phyloP scores from a whole-genome alignment of 37 sponge, comb jelly and placozoan species.

The Eunapius fragilis region DNA sequence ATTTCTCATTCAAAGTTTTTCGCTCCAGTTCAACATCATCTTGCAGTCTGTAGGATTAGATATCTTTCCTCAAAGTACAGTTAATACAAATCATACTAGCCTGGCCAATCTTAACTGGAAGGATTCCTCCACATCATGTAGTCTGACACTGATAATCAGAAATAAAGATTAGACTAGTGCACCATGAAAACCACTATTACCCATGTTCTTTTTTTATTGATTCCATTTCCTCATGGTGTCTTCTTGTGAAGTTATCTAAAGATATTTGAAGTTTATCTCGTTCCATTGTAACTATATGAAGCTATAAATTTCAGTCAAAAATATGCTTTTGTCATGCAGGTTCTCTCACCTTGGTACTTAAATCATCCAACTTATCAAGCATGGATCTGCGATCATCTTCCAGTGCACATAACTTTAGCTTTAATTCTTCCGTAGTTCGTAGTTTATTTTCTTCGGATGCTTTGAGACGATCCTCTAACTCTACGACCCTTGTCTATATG shows the following conservation, averaged over 20 bases:
- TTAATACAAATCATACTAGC: conserved; percentile 5
- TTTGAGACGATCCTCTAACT: neutral
- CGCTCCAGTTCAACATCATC: conserved; percentile 54
- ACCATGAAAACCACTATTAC: conserved; percentile 17
- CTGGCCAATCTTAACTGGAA: conserved; percentile 60
- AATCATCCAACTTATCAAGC: conserved; percentile 29
- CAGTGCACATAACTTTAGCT: conserved; percentile 4
- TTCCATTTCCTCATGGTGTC: conserved; percentile 60
- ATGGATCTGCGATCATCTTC: neutral
- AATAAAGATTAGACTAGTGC: neutral
- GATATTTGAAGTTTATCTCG: conserved; percentile 40
- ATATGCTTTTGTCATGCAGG: neutral
- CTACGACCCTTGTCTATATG: neutral
- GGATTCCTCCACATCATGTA: conserved; percentile 62
- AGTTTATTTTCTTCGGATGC: neutral
- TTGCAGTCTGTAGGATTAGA: conserved; percentile 23
- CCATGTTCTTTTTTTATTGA: conserved; percentile 46
- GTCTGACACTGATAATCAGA: conserved; percentile 19
- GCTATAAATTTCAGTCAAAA: conserved; percentile 17
- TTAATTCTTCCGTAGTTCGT: neutral
- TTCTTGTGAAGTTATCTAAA: conserved; percentile 16
- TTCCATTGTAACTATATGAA: conserved; percentile 56
- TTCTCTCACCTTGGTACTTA: conserved; percentile 42
- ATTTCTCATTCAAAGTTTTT: conserved; percentile 1
- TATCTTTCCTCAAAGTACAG: neutral